Base-by-base conservation (phyloP, 2,797 vertebrate species). In the Vipera ursinii region DNA sequence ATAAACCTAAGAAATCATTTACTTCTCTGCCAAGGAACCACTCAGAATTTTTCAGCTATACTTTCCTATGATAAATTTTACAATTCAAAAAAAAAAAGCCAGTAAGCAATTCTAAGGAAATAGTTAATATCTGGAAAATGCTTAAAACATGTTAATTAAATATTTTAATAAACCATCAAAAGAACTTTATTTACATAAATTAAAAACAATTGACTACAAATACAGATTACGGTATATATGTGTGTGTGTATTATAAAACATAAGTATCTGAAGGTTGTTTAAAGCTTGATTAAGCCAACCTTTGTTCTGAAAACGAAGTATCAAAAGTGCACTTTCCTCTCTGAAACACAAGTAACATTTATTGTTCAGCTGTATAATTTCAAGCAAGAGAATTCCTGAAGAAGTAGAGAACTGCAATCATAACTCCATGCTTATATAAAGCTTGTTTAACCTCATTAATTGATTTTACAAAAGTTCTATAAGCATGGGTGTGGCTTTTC, bases 141-240 rank as follows among this genome's bases (percentile, higher is more conserved):
- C 90, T 1, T 44, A 60, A 6, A 57, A 88, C 5, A n/a, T 44
- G 51, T 53, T 9, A 48, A 14, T 12, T 4, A 48, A 0, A 4
- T 3, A 28, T 48, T 48, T 56, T 73, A 44, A 87, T 26, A 15
- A 55, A 91, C 22, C 38, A 78, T 51, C n/a, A 6, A 38, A 53
- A 55, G 61, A 56, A 26, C 44, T 89, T 92, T 89, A 89, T 86
- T 92, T 89, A 44, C 48, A 85, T 60, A 73, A 73, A 73, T 38
- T 38, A 82, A 53, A 78, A 82, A 22, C 10, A 48, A 88, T 78
- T 88, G 55, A 12, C 7, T 63, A 56, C 5, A 78, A 78, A n/a
- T 15, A 53, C 57, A 32, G 12, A 48, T 61, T 32, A n/a, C n/a
- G n/a, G n/a, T n/a, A 22, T 44, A 7, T 38, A 60, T 20, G n/a